Evolutionary conservation across 2,797 vertebrate species (phyloP), one percentile per base, ranked within the genome.

Genomic region (Xerus rutilus): DNA sequence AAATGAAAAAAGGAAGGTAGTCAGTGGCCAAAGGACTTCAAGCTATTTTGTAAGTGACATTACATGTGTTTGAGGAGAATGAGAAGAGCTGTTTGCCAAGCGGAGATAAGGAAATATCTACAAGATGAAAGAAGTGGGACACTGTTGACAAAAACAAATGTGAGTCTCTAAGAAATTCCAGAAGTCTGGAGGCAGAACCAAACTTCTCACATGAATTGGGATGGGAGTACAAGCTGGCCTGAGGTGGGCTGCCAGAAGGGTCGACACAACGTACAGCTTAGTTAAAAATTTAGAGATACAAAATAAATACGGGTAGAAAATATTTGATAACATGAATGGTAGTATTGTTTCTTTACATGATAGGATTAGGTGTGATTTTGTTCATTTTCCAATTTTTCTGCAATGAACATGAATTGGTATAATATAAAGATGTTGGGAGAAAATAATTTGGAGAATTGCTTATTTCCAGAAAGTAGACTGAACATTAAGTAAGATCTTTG

Each of bases 381-480:
- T 91, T 39, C 65, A 43, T 92, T 91, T 96, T 89, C 39, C 77
- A 85, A 70, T n/a, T 90, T 93, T 94, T 83, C 39, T 49, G 62
- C n/a, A 86, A 69, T 78, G n/a, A 96, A 74, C 32, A 73, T 67
- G 13, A 95, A 86, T 86, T 49, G 13, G 15, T 54, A 92, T 74
- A 73, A 78, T 47, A 89, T 21, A 77, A 92, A 94, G 18, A 74
- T 70, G 20, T 82, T 57, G 20, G 2, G 6, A 3, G 90, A 78
- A 88, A 89, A 78, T 94, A 73, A 91, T 94, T 85, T 92, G 70
- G 35, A 64, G 92, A 83, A 95, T 86, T 72, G 21, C 47, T 35
- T 91, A 93, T 91, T 96, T 95, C 47, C 79, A 95, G 67, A 57
- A 95, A 86, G 57, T 91, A 93, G 69, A 86, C 25, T 94, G 72